These are phyloP conservation scores for Limnothrissa miodon DNA, from an alignment of 2,113 vertebrate genomes.

Conservation along the genomic window DNA sequence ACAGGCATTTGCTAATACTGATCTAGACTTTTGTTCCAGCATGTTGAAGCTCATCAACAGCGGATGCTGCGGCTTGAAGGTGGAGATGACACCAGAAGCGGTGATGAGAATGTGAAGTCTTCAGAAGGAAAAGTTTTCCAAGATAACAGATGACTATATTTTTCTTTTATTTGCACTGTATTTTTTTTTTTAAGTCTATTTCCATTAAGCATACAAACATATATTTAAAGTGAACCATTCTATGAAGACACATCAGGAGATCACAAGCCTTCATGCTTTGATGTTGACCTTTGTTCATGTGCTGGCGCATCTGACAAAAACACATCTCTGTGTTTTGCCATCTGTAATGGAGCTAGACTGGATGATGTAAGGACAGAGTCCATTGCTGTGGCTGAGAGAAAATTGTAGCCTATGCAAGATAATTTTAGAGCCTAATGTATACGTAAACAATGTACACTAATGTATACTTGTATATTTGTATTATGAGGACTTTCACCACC, in stretches of 20 bases:
- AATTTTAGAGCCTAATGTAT: background rate
- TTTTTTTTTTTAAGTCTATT: too few species aligned
- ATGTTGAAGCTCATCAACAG: background rate
- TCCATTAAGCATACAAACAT: too few species aligned
- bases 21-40: background rate
- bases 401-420: background rate
- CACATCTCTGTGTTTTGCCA: background rate
- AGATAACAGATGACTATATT: background rate
- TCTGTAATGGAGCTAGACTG: background rate
- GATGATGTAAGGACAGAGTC: background rate
- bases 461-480: background rate
- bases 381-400: background rate
- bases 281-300: background rate
- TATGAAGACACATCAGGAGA: background rate
- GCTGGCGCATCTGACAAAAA: background rate
- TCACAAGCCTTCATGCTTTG: background rate
- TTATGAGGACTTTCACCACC: background rate
- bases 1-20: background rate
- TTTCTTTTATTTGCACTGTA: background rate
- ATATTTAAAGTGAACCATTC: background rate
- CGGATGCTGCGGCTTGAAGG: background rate
- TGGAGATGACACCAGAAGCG: background rate
- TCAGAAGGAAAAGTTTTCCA: background rate
- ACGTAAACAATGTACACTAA: too few species aligned
- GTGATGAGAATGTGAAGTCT: too few species aligned